Evolutionary conservation across 2,888 invertebrate genomes (phyloP), one percentile per base, ranked within the genome.

Genomic region (Ischnura elegans): DNA sequence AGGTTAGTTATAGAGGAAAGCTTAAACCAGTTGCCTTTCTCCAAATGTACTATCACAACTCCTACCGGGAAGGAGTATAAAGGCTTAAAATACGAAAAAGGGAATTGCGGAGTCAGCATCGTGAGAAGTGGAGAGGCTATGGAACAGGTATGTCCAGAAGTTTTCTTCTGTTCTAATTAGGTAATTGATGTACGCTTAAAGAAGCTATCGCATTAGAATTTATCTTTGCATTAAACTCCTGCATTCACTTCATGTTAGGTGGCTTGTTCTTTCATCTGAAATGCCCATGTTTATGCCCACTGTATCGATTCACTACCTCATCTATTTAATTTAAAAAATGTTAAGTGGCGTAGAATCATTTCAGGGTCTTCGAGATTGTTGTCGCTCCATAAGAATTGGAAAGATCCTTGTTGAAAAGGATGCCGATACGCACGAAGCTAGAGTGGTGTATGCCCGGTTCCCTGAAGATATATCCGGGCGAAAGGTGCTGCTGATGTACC

Each of bases 51-150:
- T 94, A 98, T 99, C 4, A 97, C 98, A 43, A 99, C 99, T 1
- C 99, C 99, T 0, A 99, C 99, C 0, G 98, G 98, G 93, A 98
- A 98, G 19, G 96, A 97, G 76, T 99, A 99, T 95, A 97, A 98
- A 95, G 99, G 99, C 0, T 96, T 99, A 0, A 98, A 98, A 95
- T 99, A 99, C 96, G 98, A 98, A 93, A 99, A 99, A 55, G 99
- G 99, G 43, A 99, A 99, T 96, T 99, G 99, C 96, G 99, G 99
- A 3, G 99, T 99, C 13, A 99, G 99, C 94, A 99, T 99, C 95
- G 99, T 99, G 87, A 97, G 97, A 94, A 96, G 96, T 95, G 97
- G 96, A 19, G 99, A 99, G 95, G 99, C 99, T n/a, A 99, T 99
- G 99, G 99, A 99, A 96, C 98, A 98, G 96, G 97, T 97, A 95